phyloP scores from a whole-genome alignment of 2,888 invertebrate species.

The Ramazzottius varieornatus region DNA sequence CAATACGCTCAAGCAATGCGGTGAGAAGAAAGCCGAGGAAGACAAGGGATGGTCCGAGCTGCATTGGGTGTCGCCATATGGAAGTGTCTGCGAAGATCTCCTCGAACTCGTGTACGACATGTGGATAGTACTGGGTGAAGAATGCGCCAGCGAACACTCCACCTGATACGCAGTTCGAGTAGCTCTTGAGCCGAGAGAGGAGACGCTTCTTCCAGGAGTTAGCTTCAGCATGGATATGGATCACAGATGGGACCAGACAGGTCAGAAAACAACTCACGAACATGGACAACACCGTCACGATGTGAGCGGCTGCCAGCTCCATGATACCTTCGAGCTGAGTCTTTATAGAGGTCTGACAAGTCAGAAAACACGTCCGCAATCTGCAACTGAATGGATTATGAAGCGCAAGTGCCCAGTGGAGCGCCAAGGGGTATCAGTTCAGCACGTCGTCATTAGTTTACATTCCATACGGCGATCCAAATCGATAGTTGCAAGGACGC shows the following conservation, averaged over 20 bases:
- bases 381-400: no score
- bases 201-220: not conserved
- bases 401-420: no score
- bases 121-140: constrained; percentile 9
- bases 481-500: no score
- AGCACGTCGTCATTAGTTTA: no score
- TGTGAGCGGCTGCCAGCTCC: not conserved
- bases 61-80: not conserved
- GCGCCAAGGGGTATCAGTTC: no score
- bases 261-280: not conserved
- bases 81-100: not conserved
- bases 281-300: not conserved
- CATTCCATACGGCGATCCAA: no score
- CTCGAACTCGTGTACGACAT: not conserved
- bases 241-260: not conserved
- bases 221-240: not conserved
- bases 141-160: constrained; percentile 21
- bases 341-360: no score
- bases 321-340: no score
- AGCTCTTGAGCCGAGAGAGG: not conserved
- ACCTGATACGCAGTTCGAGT: constrained; percentile 18
- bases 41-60: not conserved
- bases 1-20: not conserved
- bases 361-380: no score
- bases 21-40: not conserved